Conservation (phyloP, 2,113 vertebrate species). For the Laticauda colubrina region DNA sequence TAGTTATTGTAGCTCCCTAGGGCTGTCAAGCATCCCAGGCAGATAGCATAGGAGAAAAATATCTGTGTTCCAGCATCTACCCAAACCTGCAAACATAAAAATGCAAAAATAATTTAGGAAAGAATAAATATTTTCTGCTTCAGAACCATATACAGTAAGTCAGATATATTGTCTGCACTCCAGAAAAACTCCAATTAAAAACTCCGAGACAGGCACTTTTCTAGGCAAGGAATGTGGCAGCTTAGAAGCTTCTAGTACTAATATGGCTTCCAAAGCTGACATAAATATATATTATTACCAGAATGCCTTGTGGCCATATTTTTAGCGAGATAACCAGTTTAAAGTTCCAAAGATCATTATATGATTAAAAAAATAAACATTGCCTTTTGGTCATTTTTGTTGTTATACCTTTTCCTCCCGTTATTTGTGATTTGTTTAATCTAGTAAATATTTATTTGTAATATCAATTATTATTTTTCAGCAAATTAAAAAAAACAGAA, state of each 20-base stretch:
- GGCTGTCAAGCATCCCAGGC: slow-evolving; percentile 93
- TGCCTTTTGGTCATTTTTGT: background rate
- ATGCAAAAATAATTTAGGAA: background rate
- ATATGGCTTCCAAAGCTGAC: too few relatives aligned
- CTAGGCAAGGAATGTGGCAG: too few relatives aligned
- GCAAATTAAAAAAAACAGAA: background rate
- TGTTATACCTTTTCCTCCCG: background rate
- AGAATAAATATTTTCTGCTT: background rate
- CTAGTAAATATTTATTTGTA: background rate
- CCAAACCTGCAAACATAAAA: slow-evolving; percentile 82
- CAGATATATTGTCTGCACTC: background rate
- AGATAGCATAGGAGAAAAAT: slow-evolving; percentile 98
- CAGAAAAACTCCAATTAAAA: too few relatives aligned
- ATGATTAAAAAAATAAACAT: background rate
- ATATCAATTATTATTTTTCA: background rate
- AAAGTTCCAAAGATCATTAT: background rate
- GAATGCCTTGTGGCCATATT: background rate
- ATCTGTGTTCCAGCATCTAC: slow-evolving; percentile 98
- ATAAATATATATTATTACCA: background rate
- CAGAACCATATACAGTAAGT: fast-evolving
- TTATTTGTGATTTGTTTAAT: background rate
- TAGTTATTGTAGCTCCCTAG: slow-evolving; percentile 97
- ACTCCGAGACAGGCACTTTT: too few relatives aligned
- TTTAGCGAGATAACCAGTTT: background rate
- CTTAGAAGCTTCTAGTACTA: too few relatives aligned